Conservation (phyloP, 2,113 vertebrate species). For the Tetrao urogallus region DNA sequence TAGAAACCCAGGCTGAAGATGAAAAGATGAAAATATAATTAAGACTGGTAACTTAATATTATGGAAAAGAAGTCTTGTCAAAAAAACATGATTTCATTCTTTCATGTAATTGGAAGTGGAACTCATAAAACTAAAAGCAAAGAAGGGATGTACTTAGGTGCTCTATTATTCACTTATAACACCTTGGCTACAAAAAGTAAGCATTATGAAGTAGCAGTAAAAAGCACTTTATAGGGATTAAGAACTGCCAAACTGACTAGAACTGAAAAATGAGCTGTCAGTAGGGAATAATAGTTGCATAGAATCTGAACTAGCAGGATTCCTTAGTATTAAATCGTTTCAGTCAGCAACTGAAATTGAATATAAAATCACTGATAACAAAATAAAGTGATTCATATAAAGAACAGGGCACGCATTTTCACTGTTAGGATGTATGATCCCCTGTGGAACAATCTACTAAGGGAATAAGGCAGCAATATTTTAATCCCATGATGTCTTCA, state of each 20-base stretch:
- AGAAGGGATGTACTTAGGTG: accelerated
- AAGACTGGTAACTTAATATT: background rate
- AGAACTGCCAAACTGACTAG: background rate
- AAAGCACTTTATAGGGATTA: background rate
- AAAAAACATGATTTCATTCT: background rate
- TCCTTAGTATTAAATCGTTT: background rate
- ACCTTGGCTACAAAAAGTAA: background rate
- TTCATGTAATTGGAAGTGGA: background rate
- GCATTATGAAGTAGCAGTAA: background rate
- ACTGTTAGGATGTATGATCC: background rate
- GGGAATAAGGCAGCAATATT: background rate
- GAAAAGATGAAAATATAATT: background rate
- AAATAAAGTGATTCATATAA: conserved; percentile 4
- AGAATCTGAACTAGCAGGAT: background rate
- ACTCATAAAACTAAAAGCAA: conserved; percentile 1
- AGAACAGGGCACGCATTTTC: background rate
- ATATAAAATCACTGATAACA: conserved; percentile 23
- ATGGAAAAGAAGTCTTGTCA: background rate
- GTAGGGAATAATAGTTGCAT: background rate
- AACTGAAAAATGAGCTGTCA: conserved; percentile 5
- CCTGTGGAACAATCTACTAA: background rate
- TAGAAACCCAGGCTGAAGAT: background rate
- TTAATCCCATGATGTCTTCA: background rate
- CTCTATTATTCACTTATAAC: background rate
- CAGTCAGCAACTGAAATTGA: background rate